Base-by-base conservation (phyloP, 1,140 invertebrate genomes). In the Leptinotarsa lineolata region DNA sequence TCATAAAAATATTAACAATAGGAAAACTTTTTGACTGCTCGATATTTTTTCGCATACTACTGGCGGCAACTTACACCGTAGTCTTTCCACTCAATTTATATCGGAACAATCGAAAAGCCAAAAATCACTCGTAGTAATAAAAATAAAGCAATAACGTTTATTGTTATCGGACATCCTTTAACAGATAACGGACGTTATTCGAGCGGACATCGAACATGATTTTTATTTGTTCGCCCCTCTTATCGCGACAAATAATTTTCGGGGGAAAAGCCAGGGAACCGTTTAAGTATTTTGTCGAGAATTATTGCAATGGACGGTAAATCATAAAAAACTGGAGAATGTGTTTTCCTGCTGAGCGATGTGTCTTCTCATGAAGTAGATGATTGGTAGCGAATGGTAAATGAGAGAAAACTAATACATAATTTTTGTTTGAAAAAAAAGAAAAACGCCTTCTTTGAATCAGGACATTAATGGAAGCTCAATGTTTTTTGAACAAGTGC, bases 91-190 rank as follows among this genome's bases (percentile, higher is more conserved):
- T n/a, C 64, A 66, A 66, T 66, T 66, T 66, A 64, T 21, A 66
- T 66, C 64, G 16, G n/a, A 18, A 18, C n/a, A 66, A 66, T 66
- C 30, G n/a, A 18, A 66, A 44, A 66, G 22, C 64, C 22, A 66
- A 66, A 66, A 66, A 66, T 66, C 64, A 66, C 64, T 66, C n/a
- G 18, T 8, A n/a, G 16, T n/a, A n/a, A 44, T 66, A 66, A 66
- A 66, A 66, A 66, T 66, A 66, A 66, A 66, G 64, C 64, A 66
- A 66, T 66, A 66, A 46, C 64, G 64, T 66, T 66, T 46, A 66
- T 66, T 66, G 64, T 44, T 66, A 66, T 66, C 64, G 64, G 64
- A 66, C 64, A 44, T 66, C 64, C 64, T 66, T 66, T 64, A 44
- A 44, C 48, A 66, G 30, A 66, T 66, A 66, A 66, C 64, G 64